Conservation (phyloP, 2,113 vertebrate species). For the Grammomys dolichurus region DNA sequence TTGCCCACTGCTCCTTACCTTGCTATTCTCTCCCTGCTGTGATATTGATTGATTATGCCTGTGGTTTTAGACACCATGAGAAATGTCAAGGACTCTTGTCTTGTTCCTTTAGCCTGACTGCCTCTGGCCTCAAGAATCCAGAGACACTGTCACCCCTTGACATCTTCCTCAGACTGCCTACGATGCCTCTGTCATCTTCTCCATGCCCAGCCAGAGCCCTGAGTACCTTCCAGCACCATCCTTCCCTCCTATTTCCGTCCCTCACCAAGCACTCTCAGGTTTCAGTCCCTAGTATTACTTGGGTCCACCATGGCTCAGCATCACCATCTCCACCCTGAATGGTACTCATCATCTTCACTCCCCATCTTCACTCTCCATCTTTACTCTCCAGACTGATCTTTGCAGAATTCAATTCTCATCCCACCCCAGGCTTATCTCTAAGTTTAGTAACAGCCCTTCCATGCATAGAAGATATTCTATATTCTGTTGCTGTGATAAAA, state of each 20-base stretch:
- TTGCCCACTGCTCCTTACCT: neutral
- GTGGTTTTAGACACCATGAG: neutral
- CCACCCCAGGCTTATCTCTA: neutral
- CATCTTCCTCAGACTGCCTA: neutral
- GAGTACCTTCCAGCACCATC: too few relatives aligned
- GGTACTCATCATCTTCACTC: neutral
- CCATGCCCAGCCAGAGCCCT: neutral
- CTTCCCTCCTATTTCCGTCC: too few relatives aligned
- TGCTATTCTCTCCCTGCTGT: neutral
- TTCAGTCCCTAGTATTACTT: neutral
- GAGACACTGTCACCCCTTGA: neutral
- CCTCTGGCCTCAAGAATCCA: neutral
- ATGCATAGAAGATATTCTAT: neutral
- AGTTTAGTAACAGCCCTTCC: neutral
- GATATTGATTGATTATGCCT: rapidly evolving
- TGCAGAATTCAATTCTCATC: neutral
- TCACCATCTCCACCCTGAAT: neutral
- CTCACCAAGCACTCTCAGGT: neutral
- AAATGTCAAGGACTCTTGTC: neutral
- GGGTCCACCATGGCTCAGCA: too few relatives aligned
- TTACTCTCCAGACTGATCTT: neutral
- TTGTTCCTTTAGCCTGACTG: neutral
- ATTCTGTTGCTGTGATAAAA: neutral
- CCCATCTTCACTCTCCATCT: neutral
- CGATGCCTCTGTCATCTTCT: neutral